phyloP scores from a whole-genome alignment of 2,888 invertebrate species.

The Dasypolia templi region DNA sequence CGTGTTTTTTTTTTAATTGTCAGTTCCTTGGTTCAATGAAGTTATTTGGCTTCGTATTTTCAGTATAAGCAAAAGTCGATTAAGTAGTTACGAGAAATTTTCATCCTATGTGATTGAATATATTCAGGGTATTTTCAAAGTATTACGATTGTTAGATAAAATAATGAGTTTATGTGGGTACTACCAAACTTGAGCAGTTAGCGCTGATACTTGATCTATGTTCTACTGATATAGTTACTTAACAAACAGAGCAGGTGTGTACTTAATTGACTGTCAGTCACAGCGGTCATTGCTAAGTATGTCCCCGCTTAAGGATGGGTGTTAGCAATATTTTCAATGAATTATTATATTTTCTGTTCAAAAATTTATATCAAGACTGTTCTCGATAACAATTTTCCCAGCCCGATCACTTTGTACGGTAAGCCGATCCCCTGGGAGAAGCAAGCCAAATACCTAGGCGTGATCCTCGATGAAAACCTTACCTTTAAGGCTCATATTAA shows the following conservation, averaged over 20 bases:
- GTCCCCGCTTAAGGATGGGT: neutral
- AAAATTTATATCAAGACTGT: no score
- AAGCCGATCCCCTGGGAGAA: no score
- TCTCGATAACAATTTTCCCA: no score
- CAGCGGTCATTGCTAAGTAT: constrained; percentile 26
- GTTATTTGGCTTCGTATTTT: neutral
- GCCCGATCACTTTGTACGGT: no score
- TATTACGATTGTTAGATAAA: no score
- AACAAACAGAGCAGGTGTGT: neutral
- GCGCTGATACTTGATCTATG: neutral
- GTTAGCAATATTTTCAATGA: neutral
- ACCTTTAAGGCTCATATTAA: no score
- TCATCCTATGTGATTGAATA: neutral
- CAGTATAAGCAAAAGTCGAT: neutral
- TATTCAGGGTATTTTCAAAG: neutral
- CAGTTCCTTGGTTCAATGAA: neutral
- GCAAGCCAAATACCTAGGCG: no score
- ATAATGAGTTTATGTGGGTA: neutral
- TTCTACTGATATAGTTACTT: neutral
- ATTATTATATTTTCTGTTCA: neutral
- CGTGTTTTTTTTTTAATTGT: neutral
- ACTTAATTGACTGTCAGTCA: constrained; percentile 50
- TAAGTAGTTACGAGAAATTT: neutral
- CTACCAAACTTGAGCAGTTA: neutral
- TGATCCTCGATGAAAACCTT: no score